Percentiles rank a stretch among this genome's conserved stretches.
Conservation (phyloP, 2,888 invertebrate genomes). For the Netelia fuscicornis region DNA sequence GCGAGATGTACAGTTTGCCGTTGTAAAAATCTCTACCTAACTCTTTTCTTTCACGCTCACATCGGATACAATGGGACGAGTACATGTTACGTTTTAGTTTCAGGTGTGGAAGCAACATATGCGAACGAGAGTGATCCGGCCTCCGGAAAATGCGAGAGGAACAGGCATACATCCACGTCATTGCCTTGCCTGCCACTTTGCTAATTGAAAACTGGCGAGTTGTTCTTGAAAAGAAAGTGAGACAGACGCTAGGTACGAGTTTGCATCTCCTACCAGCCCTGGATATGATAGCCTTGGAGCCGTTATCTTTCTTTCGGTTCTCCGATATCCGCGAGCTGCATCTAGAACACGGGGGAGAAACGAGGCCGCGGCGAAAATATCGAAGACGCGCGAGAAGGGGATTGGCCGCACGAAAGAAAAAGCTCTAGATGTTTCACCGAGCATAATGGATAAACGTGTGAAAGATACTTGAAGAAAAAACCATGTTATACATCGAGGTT, state of each 20-base stretch:
- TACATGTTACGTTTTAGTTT: constrained; percentile 62
- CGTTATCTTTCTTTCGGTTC: not conserved
- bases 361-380: constrained; percentile 33
- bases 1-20: constrained; percentile 14
- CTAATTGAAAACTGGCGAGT: constrained; percentile 75
- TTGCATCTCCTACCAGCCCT: too few species aligned
- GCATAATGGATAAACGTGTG: not conserved
- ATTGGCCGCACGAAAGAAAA: not conserved
- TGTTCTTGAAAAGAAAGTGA: not conserved
- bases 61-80: constrained; percentile 67
- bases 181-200: constrained; percentile 75
- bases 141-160: constrained; percentile 17
- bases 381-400: not conserved
- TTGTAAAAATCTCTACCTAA: constrained; percentile 46
- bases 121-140: constrained; percentile 40
- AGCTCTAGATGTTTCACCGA: not conserved
- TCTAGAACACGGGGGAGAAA: constrained; percentile 32
- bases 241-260: too few species aligned
- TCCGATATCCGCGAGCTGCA: constrained; percentile 12
- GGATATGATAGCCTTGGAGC: constrained; percentile 24
- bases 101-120: constrained; percentile 49
- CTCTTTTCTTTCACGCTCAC: constrained; percentile 55
- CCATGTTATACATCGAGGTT: not conserved
- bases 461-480: constrained; percentile 6
- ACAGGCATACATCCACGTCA: constrained; percentile 27